phyloP scores from a whole-genome alignment of 2,888 invertebrate species.

The Thera britannica region DNA sequence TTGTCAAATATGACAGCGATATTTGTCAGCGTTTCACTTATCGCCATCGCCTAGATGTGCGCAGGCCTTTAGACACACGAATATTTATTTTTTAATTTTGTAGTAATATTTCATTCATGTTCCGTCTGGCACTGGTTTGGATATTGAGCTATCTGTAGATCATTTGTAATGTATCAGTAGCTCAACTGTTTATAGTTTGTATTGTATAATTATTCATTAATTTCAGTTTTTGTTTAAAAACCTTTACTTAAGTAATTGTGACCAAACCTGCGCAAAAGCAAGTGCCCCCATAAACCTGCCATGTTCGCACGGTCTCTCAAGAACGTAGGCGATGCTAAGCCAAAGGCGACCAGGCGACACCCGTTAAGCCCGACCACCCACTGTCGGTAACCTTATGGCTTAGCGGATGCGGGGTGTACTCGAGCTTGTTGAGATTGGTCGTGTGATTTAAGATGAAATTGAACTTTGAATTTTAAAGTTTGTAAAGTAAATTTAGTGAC shows the following conservation, averaged over 20 bases:
- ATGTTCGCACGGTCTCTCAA: conserved; percentile 26
- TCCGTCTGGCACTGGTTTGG: no score
- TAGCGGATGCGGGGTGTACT: conserved; percentile 43
- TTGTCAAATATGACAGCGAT: no score
- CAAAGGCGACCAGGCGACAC: conserved; percentile 36
- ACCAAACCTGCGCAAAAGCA: conserved; percentile 7
- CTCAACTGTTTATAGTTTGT: no score
- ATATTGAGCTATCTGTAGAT: no score
- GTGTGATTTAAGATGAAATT: conserved; percentile 15
- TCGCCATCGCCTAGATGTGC: no score
- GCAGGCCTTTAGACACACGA: no score
- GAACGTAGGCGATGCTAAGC: conserved; percentile 34
- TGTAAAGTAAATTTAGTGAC: not conserved
- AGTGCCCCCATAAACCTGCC: conserved; percentile 15
- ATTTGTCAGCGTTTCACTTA: no score
- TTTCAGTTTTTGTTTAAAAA: no score
- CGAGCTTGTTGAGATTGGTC: conserved; percentile 42
- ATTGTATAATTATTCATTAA: no score
- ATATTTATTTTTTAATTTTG: no score
- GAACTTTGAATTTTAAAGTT: conserved; percentile 1
- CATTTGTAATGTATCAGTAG: no score
- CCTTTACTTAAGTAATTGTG: not conserved
- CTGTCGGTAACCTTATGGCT: conserved; percentile 41
- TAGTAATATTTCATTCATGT: no score
- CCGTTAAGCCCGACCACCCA: conserved; percentile 58